phyloP scores from a whole-genome alignment of 2,113 vertebrate species.

The Stigmatopora argus region DNA sequence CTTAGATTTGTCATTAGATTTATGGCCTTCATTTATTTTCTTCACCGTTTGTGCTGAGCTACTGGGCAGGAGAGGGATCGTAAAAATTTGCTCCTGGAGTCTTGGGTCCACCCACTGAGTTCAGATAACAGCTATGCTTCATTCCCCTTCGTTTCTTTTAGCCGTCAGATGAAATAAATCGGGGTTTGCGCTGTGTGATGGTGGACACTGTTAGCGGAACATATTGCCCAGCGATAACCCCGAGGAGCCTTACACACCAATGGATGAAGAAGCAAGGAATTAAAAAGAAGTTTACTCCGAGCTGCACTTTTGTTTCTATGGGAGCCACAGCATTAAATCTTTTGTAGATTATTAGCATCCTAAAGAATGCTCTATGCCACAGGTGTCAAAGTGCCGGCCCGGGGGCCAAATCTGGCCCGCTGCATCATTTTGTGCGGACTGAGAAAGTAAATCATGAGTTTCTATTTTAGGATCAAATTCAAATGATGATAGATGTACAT shows the following conservation, averaged over 20 bases:
- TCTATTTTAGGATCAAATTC: no score
- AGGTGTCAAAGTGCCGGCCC: no score
- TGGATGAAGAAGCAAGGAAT: neutral
- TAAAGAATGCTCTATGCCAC: no score
- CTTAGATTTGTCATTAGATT: constrained; percentile 1
- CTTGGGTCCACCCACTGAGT: neutral
- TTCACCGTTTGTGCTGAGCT: neutral
- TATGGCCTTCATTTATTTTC: constrained; percentile 1
- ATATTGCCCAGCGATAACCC: neutral
- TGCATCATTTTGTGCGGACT: no score
- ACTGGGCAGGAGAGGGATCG: neutral
- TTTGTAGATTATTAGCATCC: neutral
- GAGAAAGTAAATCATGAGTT: no score
- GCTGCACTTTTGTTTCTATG: neutral
- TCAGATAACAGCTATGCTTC: neutral
- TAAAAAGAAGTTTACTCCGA: neutral
- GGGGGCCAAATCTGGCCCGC: no score
- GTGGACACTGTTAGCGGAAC: neutral
- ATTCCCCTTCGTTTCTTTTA: neutral
- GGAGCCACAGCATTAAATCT: neutral
- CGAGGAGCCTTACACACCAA: neutral
- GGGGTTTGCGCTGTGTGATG: neutral
- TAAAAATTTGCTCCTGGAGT: neutral
- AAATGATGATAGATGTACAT: no score
- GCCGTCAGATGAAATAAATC: neutral